Conservation (phyloP, 2,888 invertebrate genomes). For the Caenorhabditis angaria region DNA sequence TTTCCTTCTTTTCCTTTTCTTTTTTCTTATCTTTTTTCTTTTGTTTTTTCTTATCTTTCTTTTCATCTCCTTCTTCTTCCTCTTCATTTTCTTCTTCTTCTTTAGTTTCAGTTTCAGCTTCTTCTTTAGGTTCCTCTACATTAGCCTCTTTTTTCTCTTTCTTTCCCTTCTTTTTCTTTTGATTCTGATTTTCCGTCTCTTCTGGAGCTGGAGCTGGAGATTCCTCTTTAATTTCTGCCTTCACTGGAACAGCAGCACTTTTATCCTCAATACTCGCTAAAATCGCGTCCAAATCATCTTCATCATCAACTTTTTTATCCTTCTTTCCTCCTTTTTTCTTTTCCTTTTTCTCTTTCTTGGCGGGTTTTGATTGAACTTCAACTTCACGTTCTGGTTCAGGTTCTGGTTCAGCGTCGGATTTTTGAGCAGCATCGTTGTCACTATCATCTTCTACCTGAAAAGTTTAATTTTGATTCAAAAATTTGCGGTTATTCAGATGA, state of each 20-base stretch:
- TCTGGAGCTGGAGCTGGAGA: constrained; percentile 16
- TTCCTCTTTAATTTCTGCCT: constrained; percentile 17
- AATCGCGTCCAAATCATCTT: constrained; percentile 64
- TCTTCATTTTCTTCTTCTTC: constrained; percentile 7
- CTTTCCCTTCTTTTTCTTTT: constrained; percentile 54
- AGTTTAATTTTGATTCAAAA: background rate
- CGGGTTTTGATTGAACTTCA: constrained; percentile 6
- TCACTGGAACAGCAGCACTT: constrained; percentile 18
- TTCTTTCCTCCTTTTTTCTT: constrained; percentile 45
- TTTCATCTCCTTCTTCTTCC: constrained; percentile 22
- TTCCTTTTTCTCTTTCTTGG: constrained; percentile 39
- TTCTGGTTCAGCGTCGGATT: constrained; percentile 25
- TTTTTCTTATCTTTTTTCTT: constrained; percentile 53
- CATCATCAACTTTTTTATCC: constrained; percentile 43
- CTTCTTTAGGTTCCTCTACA: constrained; percentile 22
- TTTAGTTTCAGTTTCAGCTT: constrained; percentile 9
- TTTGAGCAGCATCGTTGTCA: constrained; percentile 32
- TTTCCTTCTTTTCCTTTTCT: constrained; percentile 56
- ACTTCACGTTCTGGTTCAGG: constrained; percentile 26
- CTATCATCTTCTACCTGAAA: constrained; percentile 36
- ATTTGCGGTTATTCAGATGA: background rate
- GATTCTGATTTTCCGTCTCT: constrained; percentile 32
- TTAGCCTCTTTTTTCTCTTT: constrained; percentile 38
- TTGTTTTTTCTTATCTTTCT: constrained; percentile 39
- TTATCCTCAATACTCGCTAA: constrained; percentile 45